These are phyloP conservation scores for Trypoxylus dichotomus DNA, from an alignment of 1,140 invertebrate genomes.

Conservation along the genomic window DNA sequence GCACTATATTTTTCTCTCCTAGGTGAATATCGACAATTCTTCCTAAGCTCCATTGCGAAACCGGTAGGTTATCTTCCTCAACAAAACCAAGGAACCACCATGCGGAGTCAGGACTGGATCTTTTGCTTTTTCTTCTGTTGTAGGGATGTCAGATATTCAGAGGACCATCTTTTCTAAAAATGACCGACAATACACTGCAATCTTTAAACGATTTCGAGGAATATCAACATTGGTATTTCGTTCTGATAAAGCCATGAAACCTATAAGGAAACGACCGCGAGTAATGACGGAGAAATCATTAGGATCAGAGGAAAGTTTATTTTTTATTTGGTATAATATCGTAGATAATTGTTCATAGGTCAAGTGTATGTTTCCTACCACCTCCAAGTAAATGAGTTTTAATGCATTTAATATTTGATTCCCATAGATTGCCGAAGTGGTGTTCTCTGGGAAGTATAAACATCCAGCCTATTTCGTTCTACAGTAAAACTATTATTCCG, in stretches of 20 bases:
- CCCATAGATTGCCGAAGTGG: conserved; percentile 49
- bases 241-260: neutral
- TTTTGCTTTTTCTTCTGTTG: neutral
- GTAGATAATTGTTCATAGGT: neutral
- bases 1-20: neutral
- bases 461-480: conserved; percentile 27
- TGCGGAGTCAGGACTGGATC: neutral
- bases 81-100: neutral
- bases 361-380: neutral
- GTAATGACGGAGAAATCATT: neutral
- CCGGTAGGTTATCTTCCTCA: neutral
- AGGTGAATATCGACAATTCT: neutral
- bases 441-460: conserved; percentile 39
- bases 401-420: conserved; percentile 44
- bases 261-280: neutral
- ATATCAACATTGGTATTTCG: neutral
- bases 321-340: neutral
- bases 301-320: neutral
- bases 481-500: too few species aligned
- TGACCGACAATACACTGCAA: neutral
- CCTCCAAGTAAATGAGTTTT: conserved; percentile 42
- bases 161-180: neutral
- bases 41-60: neutral
- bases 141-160: neutral
- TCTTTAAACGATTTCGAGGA: neutral